Base-by-base conservation (phyloP, 1,140 invertebrate genomes). In the Aphidius ervi region DNA sequence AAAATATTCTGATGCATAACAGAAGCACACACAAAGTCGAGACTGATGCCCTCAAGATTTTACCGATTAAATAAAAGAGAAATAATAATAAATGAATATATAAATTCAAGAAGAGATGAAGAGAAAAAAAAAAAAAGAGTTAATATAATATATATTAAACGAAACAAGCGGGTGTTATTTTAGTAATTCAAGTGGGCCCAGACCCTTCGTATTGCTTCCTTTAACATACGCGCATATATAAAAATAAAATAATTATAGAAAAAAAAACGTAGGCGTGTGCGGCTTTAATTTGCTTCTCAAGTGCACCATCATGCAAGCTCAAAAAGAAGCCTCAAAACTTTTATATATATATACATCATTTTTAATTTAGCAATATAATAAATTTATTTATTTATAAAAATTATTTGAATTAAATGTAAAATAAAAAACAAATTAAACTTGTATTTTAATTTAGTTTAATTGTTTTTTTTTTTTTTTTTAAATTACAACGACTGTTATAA, bases 101-200 rank as follows among this genome's bases (percentile, higher is more conserved):
- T 31, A 31, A 31, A 31, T 31, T 31, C 1, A 54, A 60, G 46
- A 60, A 39, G 40, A 54, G 52, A 41, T 41, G 52, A n/a, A 43
- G 7, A 58, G 16, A 49, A 9, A 56, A 53, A 58, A 56, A 53
- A 58, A 54, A 53, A 39, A 47, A 56, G 45, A 42, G 31, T 45
- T 40, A 63, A 58, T 47, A 55, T 50, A 47, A 56, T 45, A 56
- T 41, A 56, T 45, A 56, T 41, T 47, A 57, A 31, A 31, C 4
- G 60, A 62, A 62, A 62, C 55, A 52, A 61, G 54, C 69, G 59
- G 56, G 57, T 70, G 72, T 73, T 74, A 75, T 77, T 76, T 76
- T 64, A 70, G 65, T 67, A 65, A 70, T 66, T 71, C 69, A 69
- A 63, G 62, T 60, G 58, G 46, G 65, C 68, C 59, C 62, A 50